phyloP scores from a whole-genome alignment of 2,113 vertebrate species.

The Hystrix brachyura region DNA sequence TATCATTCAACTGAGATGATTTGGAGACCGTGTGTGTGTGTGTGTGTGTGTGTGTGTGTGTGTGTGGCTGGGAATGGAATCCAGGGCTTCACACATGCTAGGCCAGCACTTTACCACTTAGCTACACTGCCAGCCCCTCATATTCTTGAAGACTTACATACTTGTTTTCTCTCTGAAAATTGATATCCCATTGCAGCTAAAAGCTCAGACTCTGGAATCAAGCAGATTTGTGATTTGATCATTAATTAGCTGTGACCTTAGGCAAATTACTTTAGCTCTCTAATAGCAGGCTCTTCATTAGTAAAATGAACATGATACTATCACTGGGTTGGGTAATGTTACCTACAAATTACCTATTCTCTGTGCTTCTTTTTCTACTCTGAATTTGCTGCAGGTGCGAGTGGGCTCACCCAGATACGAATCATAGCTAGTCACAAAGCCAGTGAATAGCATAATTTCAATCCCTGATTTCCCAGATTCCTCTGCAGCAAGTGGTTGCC shows the following conservation, averaged over 20 bases:
- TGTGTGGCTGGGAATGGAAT: background rate
- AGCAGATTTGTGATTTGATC: constrained; percentile 42
- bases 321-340: background rate
- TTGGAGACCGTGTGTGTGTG: background rate
- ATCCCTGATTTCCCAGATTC: background rate
- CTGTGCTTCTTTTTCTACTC: background rate
- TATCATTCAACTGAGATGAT: background rate
- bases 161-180: background rate
- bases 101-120: background rate
- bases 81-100: background rate
- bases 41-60: no score
- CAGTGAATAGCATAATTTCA: background rate
- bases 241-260: background rate
- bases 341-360: background rate
- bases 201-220: background rate
- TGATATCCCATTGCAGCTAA: background rate
- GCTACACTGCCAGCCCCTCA: no score
- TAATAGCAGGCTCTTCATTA: background rate
- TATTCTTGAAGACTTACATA: background rate
- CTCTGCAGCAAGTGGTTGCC: background rate
- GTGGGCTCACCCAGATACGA: background rate
- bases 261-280: background rate
- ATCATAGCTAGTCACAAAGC: background rate
- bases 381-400: background rate
- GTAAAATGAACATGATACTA: background rate